Evolutionary conservation across 1,140 invertebrate species (phyloP), one percentile per base, ranked within the genome.

Genomic region (Procambarus virginalis): DNA sequence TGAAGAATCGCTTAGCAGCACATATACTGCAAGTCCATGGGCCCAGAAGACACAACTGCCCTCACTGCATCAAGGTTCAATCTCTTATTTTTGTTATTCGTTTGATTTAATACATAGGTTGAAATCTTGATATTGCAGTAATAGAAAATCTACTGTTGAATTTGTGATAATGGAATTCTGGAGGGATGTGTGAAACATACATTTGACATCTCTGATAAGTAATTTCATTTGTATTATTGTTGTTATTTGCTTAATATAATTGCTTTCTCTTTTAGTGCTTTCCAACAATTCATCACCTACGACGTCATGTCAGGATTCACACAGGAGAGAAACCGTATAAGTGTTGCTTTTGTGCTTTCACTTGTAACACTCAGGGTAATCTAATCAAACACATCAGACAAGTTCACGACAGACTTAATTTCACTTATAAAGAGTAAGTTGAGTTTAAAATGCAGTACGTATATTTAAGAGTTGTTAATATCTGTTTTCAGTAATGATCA

Each of bases 381-480:
- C 86, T 89, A 6, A 89, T 89, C 68, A 89, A 89, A 68, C 86
- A 89, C 80, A 89, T 89, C n/a, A 76, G 86, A 48, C 86, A 89
- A 46, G 81, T 89, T 22, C 86, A 89, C n/a, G 86, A 89, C 22
- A 89, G 77, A n/a, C 45, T 83, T 22, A 83, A 82, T 58, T 89
- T 89, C 58, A 51, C 79, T 10, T 89, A 89, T 64, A 89, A 89
- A 48, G 86, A 89, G 86, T 89, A 60, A 89, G 86, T 76, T 73
- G 9, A 6, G 22, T 17, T 22, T 2, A 17, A 68, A n/a, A 8
- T 68, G 17, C 51, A 9, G 51, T 55, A 55, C 51, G 12, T 55
- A 12, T 55, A 55, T 12, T 55, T 55, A 55, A 55, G 51, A 55
- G 12, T 2, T 8, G 17, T 64, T 20, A 9, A 20, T 64, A 64